Evolutionary conservation across 2,888 invertebrate species (phyloP), one percentile per base, ranked within the genome.

Genomic region (Heliconius sara): DNA sequence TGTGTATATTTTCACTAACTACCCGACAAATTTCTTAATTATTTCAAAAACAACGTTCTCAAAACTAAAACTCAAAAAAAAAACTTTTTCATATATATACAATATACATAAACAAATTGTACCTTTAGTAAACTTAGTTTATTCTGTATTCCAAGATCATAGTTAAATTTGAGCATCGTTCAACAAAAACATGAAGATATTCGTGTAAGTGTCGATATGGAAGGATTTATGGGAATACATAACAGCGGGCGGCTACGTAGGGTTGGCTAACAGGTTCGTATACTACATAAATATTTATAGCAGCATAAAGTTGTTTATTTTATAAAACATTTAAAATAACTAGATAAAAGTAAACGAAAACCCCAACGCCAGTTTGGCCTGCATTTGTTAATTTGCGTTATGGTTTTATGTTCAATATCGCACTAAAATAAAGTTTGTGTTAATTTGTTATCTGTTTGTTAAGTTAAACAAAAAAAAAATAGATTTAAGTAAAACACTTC

Each of bases 131-230:
- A 60, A 67, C 66, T 65, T n/a, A 60, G 60, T 76, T 67, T 70
- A 34, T 70, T 71, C 52, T 57, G 30, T 52, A 34, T 57, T 57
- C 30, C n/a, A 57, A 34, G n/a, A n/a, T 16, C 30, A 73, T n/a
- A 72, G 76, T 89, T 88, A 89, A 88, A 91, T 90, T 89, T 86
- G 86, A 84, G 85, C 84, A 85, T 88, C 88, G 87, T 90, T 89
- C 86, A 84, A 89, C 88, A 89, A 90, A 90, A 90, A 90, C 90
- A 91, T 89, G 91, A 90, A 89, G 89, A 86, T 79, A 73, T 66
- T 70, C 81, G 68, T 88, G 88, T 89, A 87, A 86, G 86, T 89
- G 89, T 90, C 91, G 91, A 91, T 91, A 89, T 88, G 88, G 87
- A 87, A 85, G 86, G 90, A 91, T 90, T 91, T 92, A 91, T 91